phyloP scores from a whole-genome alignment of 2,113 vertebrate species.

The Syrrhaptes paradoxus region DNA sequence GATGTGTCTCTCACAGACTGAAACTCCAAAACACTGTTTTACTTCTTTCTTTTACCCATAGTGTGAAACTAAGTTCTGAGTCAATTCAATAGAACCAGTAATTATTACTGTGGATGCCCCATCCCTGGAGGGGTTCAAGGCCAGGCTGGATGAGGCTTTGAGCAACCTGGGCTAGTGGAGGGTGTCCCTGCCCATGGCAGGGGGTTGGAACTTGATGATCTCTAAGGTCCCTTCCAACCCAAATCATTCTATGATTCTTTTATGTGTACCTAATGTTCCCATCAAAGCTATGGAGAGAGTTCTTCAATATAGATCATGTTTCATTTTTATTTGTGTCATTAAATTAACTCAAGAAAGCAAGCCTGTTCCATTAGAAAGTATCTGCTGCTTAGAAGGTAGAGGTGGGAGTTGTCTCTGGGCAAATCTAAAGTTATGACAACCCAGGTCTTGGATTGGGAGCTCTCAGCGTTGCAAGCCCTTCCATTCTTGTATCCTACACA shows the following conservation, averaged over 20 bases:
- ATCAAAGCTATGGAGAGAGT: background rate
- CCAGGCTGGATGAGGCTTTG: no score
- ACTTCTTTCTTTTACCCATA: background rate
- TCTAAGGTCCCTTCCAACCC: no score
- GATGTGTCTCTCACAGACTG: background rate
- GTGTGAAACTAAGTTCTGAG: background rate
- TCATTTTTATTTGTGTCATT: background rate
- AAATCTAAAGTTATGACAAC: background rate
- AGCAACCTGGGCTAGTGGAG: no score
- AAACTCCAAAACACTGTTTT: accelerated
- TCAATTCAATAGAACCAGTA: background rate
- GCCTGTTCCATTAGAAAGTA: background rate
- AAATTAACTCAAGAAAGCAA: background rate
- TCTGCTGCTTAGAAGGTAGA: background rate
- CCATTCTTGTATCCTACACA: accelerated
- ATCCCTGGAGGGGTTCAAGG: no score
- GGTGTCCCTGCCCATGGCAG: no score
- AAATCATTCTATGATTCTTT: no score
- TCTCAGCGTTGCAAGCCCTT: background rate
- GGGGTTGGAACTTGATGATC: no score
- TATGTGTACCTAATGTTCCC: background rate
- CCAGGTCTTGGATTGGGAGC: background rate
- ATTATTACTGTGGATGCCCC: no score
- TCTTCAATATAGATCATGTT: background rate
- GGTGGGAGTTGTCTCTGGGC: background rate